Evolutionary conservation across 2,113 vertebrate genomes (phyloP).

Genomic region (Ia io): DNA sequence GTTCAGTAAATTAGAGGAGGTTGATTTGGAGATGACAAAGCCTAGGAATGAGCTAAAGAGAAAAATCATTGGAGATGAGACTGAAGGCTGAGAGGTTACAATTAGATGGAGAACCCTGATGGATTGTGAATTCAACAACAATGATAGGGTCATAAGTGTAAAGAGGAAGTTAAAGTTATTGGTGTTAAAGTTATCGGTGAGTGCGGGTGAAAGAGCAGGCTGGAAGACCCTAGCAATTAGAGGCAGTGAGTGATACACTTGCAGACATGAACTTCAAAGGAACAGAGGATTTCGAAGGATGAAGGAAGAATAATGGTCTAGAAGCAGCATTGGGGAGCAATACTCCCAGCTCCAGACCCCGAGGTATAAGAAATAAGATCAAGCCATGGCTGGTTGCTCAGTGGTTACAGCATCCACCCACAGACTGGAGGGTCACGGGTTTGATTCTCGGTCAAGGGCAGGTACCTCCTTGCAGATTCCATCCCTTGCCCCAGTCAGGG

Average conservation of each 20-base stretch:
- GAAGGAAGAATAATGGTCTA: background rate
- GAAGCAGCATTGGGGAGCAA: background rate
- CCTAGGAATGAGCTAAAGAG: background rate
- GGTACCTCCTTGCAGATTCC: too few relatives aligned
- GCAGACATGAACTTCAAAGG: background rate
- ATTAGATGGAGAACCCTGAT: background rate
- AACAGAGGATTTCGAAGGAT: background rate
- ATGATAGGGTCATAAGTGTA: background rate
- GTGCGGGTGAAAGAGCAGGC: background rate
- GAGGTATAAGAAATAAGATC: background rate
- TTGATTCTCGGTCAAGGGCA: too few relatives aligned
- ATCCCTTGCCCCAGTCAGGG: too few relatives aligned
- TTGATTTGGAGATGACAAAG: background rate
- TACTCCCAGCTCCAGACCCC: background rate
- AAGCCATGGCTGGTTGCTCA: too few relatives aligned
- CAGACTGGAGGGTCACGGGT: too few relatives aligned
- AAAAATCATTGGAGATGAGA: background rate
- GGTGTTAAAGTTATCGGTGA: background rate
- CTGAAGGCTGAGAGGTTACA: background rate
- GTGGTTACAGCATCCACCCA: too few relatives aligned
- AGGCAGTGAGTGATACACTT: background rate
- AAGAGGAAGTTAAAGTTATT: background rate
- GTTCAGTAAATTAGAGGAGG: background rate
- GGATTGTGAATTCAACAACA: slow-evolving; percentile 23
- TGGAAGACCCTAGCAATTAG: background rate